These are phyloP conservation scores for Entomobrya proxima DNA, from an alignment of 2,888 invertebrate species.

Conservation along the genomic window DNA sequence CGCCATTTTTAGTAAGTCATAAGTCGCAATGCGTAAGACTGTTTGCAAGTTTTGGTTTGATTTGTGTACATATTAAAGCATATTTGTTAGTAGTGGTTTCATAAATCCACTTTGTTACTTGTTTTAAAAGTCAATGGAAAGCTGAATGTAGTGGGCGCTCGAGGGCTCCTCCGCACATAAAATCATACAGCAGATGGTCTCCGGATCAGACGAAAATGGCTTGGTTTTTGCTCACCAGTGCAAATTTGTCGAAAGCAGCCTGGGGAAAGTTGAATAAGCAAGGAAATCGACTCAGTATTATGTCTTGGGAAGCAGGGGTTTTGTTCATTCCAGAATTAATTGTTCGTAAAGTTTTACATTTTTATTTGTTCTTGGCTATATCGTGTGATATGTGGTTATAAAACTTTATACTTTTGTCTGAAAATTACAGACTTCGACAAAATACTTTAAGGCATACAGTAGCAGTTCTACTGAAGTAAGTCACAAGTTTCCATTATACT, in stretches of 20 bases:
- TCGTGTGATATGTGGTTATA: too few species aligned
- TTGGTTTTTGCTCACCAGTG: constrained; percentile 93
- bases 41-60: too few species aligned
- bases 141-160: constrained; percentile 84
- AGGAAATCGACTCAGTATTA: constrained; percentile 82
- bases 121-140: constrained; percentile 86
- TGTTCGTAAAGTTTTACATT: constrained; percentile 69
- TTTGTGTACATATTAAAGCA: too few species aligned
- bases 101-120: constrained; percentile 29
- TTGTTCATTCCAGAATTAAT: constrained; percentile 89
- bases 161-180: constrained; percentile 95
- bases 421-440: constrained; percentile 1
- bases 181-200: constrained; percentile 89
- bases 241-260: constrained; percentile 97
- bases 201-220: constrained; percentile 82
- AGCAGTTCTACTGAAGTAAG: constrained; percentile 66
- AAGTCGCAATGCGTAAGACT: too few species aligned
- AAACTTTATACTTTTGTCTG: background rate
- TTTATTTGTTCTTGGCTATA: too few species aligned
- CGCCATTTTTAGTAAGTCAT: constrained; percentile 86
- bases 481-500: constrained; percentile 83
- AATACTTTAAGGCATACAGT: background rate
- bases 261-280: constrained; percentile 87
- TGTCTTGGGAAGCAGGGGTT: constrained; percentile 95
- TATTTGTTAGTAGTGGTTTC: too few species aligned